Evolutionary conservation across 2,888 invertebrate species (phyloP), one percentile per base, ranked within the genome.

Genomic region (Allygus modestus): DNA sequence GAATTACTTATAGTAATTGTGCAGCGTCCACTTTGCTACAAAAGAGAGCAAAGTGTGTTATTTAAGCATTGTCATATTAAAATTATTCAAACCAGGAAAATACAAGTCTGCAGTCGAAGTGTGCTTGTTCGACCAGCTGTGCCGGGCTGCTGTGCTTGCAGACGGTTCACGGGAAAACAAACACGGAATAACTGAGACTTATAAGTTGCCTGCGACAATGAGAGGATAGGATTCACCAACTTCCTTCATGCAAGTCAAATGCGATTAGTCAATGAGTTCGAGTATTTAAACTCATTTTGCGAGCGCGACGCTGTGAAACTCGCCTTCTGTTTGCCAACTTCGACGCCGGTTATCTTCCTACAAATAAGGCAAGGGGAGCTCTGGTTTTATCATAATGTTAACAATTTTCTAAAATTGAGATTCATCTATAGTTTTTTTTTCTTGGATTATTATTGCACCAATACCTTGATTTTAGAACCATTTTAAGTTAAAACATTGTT

Each of bases 231-330:
- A 73, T 41, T 73, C 33, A 43, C 73, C 1, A 71, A 73, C 82
- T 58, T 61, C 58, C 77, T 75, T 83, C 75, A 83, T 83, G 83
- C 83, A 83, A 83, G 83, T 83, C 83, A 83, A 83, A 83, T 83
- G 77, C 75, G 83, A 83, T 73, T 73, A 73, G 73, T 33, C 73
- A 20, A 73, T 73, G 73, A 73, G 73, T 37, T 37, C 73, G 73
- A 73, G 73, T 73, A 73, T 73, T 73, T 73, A 73, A 73, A 73
- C 73, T 73, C 69, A 33, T 69, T 69, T 15, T 69, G 12, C 61
- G 46, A 61, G 33, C 69, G 28, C 69, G 33, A 26, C 33, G 69
- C 58, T 58, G 58, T 23, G 58, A 58, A 23, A 58, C 58, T 58
- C 12, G 58, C 58, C 58, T 58, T 7, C 58, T 58, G 37, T 37